Evolutionary conservation across 1,140 invertebrate species (phyloP).

Genomic region (Drosophila ironensis): DNA sequence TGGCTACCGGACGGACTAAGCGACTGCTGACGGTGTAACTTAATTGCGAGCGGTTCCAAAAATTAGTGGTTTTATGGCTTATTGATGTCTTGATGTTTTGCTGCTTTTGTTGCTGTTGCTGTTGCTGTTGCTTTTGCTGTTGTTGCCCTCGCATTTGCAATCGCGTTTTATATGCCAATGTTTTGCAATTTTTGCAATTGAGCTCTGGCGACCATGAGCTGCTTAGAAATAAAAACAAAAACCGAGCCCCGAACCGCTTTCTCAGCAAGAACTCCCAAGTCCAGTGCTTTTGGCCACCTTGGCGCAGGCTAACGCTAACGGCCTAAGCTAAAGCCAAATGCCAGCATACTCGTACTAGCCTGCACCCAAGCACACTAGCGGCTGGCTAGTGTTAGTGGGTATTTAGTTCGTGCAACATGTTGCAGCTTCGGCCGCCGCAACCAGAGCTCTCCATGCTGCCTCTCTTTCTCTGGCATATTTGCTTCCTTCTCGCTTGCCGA

Average conservation of each 20-base stretch:
- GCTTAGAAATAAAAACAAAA: conserved; percentile 23
- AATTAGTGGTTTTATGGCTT: conserved; percentile 52
- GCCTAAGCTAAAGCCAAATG: not conserved
- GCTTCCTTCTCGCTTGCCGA: conserved; percentile 12
- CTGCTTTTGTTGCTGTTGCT: not conserved
- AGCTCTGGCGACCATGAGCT: conserved; percentile 51
- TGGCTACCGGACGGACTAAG: conserved; percentile 36
- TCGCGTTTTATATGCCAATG: conserved; percentile 60
- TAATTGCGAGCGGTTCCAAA: conserved; percentile 58
- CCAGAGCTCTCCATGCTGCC: not conserved
- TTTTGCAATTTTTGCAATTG: conserved; percentile 68
- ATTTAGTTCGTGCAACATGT: conserved; percentile 72
- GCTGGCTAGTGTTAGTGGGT: conserved; percentile 55
- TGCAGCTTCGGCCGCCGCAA: conserved; percentile 8
- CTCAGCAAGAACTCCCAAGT: conserved; percentile 7
- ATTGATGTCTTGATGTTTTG: conserved; percentile 17
- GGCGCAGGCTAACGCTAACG: conserved; percentile 51
- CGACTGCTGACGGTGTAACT: conserved; percentile 41
- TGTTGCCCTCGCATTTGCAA: conserved; percentile 29
- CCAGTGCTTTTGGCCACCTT: conserved; percentile 37
- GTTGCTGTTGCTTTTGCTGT: conserved; percentile 1
- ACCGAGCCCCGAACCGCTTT: conserved; percentile 27
- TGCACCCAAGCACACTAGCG: too few species aligned
- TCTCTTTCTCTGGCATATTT: not conserved
- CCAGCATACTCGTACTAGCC: too few species aligned